Evolutionary conservation across 2,113 vertebrate species (phyloP).

Genomic region (Actinemys pallida): DNA sequence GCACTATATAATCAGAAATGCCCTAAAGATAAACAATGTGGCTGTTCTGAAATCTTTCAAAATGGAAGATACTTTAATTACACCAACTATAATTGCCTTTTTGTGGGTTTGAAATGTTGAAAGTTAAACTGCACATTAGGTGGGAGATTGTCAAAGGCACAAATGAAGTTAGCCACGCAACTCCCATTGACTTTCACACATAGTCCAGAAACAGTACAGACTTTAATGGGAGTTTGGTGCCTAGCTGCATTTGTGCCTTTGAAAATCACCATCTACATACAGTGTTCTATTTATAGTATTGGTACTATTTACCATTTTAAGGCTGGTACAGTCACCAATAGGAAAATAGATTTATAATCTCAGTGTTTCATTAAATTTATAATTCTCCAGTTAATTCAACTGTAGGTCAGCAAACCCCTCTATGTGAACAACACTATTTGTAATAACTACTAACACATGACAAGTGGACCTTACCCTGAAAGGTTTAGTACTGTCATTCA

Average conservation of each 20-base stretch:
- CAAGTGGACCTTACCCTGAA: neutral
- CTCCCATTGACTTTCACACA: accelerated
- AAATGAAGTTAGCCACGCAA: accelerated
- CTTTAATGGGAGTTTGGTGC: neutral
- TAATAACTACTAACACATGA: neutral
- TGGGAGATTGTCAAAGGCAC: neutral
- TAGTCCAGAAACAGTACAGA: neutral
- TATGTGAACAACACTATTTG: neutral
- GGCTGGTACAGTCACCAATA: accelerated
- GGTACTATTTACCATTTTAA: neutral
- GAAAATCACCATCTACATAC: neutral
- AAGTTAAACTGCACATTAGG: neutral
- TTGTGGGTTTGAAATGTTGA: accelerated
- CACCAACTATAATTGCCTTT: neutral
- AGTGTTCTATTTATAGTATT: neutral
- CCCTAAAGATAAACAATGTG: accelerated
- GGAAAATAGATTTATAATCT: neutral
- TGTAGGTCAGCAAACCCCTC: neutral
- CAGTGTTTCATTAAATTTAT: neutral
- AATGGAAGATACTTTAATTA: neutral
- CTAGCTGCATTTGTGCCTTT: neutral
- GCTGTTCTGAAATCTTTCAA: neutral
- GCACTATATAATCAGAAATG: too few relatives aligned
- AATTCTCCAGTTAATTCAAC: neutral
- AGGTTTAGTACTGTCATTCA: neutral